These are phyloP conservation scores for Oxycera nigricornis DNA, from an alignment of 2,888 invertebrate species.

Conservation along the genomic window DNA sequence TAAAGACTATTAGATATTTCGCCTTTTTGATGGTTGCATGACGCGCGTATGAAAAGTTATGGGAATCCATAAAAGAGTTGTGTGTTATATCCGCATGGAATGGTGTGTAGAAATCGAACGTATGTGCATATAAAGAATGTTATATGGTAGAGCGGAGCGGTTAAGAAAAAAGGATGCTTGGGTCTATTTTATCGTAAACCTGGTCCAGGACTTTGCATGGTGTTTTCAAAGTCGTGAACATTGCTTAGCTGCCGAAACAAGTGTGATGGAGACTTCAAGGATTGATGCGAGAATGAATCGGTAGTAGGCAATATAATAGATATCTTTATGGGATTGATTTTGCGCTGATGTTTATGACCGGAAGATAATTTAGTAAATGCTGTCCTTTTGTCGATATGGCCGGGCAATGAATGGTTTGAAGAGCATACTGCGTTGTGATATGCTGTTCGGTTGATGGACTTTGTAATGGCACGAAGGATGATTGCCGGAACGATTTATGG, in stretches of 20 bases:
- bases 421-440: not conserved
- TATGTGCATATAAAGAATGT: not conserved
- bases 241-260: too few relatives aligned
- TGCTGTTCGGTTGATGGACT: conserved; percentile 1
- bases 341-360: conserved; percentile 35
- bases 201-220: not conserved
- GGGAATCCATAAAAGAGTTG: conserved; percentile 39
- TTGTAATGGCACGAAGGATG: not conserved
- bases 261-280: not conserved
- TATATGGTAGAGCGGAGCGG: not conserved
- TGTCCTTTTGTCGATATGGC: conserved; percentile 24
- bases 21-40: conserved; percentile 20
- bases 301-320: conserved; percentile 30
- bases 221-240: too few relatives aligned
- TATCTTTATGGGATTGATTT: conserved; percentile 37
- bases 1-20: conserved; percentile 20
- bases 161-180: not conserved
- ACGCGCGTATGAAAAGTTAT: conserved; percentile 37
- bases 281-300: not conserved
- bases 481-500: conserved; percentile 2
- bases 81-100: not conserved
- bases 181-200: not conserved
- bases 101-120: conserved; percentile 21
- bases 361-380: conserved; percentile 34
- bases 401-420: not conserved